Evolutionary conservation across 1,140 invertebrate species (phyloP).

Genomic region (Leptestheria dahalacensis): DNA sequence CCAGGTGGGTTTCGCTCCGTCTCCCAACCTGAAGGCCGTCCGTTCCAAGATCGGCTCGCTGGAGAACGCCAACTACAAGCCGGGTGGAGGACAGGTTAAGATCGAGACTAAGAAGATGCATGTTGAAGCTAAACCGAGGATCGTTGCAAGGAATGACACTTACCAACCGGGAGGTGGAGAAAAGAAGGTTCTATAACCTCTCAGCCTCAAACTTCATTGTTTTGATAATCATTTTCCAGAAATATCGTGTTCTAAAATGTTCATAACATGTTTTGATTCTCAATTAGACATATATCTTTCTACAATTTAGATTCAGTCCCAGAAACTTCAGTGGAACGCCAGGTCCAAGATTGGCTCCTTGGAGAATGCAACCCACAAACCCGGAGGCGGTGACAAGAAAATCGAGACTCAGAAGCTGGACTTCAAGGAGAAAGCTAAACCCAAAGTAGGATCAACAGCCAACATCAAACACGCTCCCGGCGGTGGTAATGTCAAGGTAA

Average conservation of each 20-base stretch:
- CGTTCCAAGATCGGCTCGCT: slow-evolving; percentile 88
- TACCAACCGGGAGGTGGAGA: slow-evolving; percentile 76
- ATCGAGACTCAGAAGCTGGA: slow-evolving; percentile 77
- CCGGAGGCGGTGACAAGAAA: slow-evolving; percentile 83
- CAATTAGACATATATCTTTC: background rate
- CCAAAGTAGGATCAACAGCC: slow-evolving; percentile 83
- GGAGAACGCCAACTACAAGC: slow-evolving; percentile 79
- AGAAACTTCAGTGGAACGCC: slow-evolving; percentile 82
- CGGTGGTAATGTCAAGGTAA: slow-evolving; percentile 37
- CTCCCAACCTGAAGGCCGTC: slow-evolving; percentile 77
- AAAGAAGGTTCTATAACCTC: slow-evolving; percentile 59
- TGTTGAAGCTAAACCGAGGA: slow-evolving; percentile 63
- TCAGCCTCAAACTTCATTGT: slow-evolving; percentile 2
- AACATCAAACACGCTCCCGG: slow-evolving; percentile 77
- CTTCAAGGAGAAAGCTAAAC: slow-evolving; percentile 55
- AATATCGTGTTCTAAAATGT: no score
- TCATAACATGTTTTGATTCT: background rate
- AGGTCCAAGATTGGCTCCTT: slow-evolving; percentile 84
- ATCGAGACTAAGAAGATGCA: slow-evolving; percentile 76
- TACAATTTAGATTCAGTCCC: slow-evolving; percentile 49
- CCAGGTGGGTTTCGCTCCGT: slow-evolving; percentile 74
- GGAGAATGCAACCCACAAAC: slow-evolving; percentile 82
- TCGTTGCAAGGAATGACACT: slow-evolving; percentile 80
- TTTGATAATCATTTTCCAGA: no score
- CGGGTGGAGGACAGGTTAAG: slow-evolving; percentile 79